Base-by-base conservation (phyloP, 1,140 invertebrate species). In the Pollicipes pollicipes region DNA sequence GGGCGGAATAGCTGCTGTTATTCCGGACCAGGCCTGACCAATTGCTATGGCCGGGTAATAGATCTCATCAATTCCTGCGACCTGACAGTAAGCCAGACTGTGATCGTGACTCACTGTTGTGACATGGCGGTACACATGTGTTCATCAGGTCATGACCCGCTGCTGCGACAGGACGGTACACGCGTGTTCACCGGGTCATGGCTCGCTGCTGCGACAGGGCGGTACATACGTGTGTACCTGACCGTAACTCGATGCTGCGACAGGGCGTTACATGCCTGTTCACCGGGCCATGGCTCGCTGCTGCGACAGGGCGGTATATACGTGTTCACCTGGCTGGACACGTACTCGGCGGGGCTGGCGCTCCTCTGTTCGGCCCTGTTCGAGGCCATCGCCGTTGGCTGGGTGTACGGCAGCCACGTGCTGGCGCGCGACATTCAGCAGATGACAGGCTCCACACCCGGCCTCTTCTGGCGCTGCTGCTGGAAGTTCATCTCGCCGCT, bases 221-320 rank as follows among this genome's bases (percentile, higher is more conserved):
- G 96, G 96, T 1, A 94, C 94, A 78, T 97, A 97, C 78, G 93
- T 98, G 78, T 95, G 98, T 76, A 91, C 94, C 77, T 83, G 98
- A 45, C 83, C 98, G 77, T n/a, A n/a, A n/a, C n/a, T n/a, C n/a
- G n/a, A n/a, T n/a, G n/a, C n/a, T n/a, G n/a, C n/a, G n/a, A n/a
- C n/a, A n/a, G n/a, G n/a, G n/a, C n/a, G n/a, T n/a, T n/a, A n/a
- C n/a, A n/a, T n/a, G n/a, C n/a, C n/a, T n/a, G n/a, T n/a, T n/a
- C n/a, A n/a, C n/a, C n/a, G n/a, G n/a, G n/a, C n/a, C n/a, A n/a
- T n/a, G n/a, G n/a, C n/a, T n/a, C n/a, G n/a, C n/a, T n/a, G n/a
- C n/a, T 75, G 63, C 77, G 77, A 29, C 75, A 90, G 87, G 95
- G 95, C 66, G 96, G 96, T 1, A 94, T 94, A 78, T 97, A 97